Conservation (phyloP, 2,797 vertebrate species). For the Propithecus perrieri region DNA sequence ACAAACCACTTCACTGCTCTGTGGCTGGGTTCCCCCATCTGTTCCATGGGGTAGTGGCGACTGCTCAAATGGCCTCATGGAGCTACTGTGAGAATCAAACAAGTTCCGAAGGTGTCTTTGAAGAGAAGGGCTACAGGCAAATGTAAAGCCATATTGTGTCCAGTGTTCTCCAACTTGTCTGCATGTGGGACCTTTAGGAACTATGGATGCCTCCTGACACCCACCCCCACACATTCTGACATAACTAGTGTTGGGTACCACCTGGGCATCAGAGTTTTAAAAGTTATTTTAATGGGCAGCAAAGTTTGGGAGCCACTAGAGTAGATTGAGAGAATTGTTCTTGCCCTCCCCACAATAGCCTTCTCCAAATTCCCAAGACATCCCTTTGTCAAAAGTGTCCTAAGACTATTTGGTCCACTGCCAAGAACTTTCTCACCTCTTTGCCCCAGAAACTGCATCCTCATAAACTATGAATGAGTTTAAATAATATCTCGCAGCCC, state of each 20-base stretch:
- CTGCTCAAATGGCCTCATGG: background rate
- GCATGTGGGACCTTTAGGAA: background rate
- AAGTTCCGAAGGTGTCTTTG: background rate
- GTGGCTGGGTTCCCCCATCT: background rate
- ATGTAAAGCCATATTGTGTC: background rate
- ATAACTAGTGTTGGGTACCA: background rate
- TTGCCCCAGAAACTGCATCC: background rate
- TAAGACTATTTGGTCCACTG: background rate
- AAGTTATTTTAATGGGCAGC: background rate
- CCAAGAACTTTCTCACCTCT: constrained; percentile 6
- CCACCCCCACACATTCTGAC: background rate
- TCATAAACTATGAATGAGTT: constrained; percentile 51
- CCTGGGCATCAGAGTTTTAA: background rate
- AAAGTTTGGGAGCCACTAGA: background rate
- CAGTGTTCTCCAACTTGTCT: background rate
- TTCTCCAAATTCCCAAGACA: background rate
- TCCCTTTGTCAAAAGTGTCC: background rate
- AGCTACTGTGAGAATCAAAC: background rate
- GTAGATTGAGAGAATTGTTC: background rate
- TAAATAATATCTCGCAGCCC: constrained; percentile 30
- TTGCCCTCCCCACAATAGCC: background rate
- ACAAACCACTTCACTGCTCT: background rate
- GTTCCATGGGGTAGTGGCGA: background rate
- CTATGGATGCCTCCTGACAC: background rate
- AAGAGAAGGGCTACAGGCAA: background rate